Evolutionary conservation across 2,797 vertebrate species (phyloP).

Genomic region (Xenentodon cancila): DNA sequence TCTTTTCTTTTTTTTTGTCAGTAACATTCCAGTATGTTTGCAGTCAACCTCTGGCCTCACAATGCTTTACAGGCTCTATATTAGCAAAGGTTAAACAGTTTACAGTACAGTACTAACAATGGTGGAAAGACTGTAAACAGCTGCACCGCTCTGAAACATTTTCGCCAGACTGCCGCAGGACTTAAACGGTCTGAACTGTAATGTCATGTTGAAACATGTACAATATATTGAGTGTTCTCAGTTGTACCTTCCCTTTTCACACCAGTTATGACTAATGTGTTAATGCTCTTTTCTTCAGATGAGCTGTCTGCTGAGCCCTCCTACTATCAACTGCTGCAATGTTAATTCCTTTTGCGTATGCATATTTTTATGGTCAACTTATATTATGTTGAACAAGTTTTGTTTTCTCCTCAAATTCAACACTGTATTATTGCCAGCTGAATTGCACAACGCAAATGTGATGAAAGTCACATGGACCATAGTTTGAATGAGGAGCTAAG

Average conservation of each 20-base stretch:
- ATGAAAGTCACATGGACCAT: conserved; percentile 29
- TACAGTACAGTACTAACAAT: conserved; percentile 61
- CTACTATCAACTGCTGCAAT: conserved; percentile 10
- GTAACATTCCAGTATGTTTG: conserved; percentile 60
- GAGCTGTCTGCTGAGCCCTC: conserved; percentile 10
- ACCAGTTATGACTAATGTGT: conserved; percentile 44
- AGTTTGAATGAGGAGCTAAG: conserved; percentile 25
- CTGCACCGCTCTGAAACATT: conserved; percentile 26
- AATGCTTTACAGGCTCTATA: conserved; percentile 56
- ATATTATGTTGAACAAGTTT: conserved; percentile 18
- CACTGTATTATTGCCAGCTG: background rate
- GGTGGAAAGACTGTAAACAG: conserved; percentile 62
- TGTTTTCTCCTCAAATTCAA: conserved; percentile 18
- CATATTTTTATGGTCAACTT: conserved; percentile 48
- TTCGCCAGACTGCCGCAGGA: conserved; percentile 14
- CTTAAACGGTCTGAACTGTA: conserved; percentile 16
- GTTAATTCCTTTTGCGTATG: conserved; percentile 22
- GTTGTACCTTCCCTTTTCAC: conserved; percentile 3
- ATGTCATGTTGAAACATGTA: background rate
- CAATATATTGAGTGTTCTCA: background rate
- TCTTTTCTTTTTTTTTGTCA: conserved; percentile 6
- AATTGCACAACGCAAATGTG: conserved; percentile 25
- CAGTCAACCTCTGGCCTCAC: conserved; percentile 34
- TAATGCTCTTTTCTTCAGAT: conserved; percentile 24
- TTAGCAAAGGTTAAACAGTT: conserved; percentile 70